Evolutionary conservation across 1,140 invertebrate genomes (phyloP).

Genomic region (Hycleus cichorii): DNA sequence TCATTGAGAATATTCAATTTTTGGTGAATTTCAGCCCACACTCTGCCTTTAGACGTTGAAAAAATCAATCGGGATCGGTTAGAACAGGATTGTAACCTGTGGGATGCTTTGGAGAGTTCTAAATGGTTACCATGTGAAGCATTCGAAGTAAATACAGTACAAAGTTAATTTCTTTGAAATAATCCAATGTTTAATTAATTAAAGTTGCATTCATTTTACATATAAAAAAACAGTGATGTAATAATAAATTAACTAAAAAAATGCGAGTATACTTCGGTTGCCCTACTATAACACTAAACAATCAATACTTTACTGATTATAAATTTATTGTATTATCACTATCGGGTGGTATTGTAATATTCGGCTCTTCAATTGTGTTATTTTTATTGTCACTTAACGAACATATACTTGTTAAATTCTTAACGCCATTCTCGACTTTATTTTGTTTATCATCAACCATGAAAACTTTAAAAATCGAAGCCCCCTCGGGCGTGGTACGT

Average conservation of each 20-base stretch:
- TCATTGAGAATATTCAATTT: background rate
- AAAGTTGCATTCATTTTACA: background rate
- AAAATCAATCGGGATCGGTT: constrained; percentile 65
- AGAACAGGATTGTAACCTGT: constrained; percentile 65
- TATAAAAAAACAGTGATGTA: background rate
- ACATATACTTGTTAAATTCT: too few relatives aligned
- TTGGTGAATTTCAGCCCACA: constrained; percentile 57
- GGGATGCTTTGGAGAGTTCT: constrained; percentile 73
- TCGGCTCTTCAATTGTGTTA: background rate
- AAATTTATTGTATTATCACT: too few relatives aligned
- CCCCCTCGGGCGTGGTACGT: constrained; percentile 33
- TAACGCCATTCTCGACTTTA: constrained; percentile 21
- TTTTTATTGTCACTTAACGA: background rate
- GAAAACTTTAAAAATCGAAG: constrained; percentile 41
- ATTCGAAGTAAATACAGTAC: constrained; percentile 41
- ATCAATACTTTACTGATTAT: too few relatives aligned
- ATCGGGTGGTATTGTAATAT: too few relatives aligned
- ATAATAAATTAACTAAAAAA: background rate
- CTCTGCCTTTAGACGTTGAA: constrained; percentile 61
- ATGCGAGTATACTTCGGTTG: background rate
- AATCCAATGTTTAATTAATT: background rate
- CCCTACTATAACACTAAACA: background rate
- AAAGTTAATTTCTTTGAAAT: background rate
- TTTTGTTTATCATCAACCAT: constrained; percentile 40
- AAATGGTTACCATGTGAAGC: constrained; percentile 65